A percentile compares a stretch with the other conserved stretches of the same genome.
Evolutionary conservation across 2,888 invertebrate genomes (phyloP).

Genomic region (Volucella inflata): DNA sequence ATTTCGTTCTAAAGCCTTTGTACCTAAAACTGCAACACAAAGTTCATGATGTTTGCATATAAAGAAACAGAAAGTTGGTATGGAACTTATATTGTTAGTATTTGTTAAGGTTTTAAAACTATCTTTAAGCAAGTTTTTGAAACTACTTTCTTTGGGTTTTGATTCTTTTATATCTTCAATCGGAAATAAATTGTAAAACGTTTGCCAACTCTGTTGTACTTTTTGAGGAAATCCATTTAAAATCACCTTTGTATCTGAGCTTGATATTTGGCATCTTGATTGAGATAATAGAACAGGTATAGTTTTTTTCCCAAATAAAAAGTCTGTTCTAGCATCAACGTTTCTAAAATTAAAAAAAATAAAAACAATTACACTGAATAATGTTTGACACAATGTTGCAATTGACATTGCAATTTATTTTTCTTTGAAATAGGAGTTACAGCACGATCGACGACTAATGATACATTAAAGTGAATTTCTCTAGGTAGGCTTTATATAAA

Average conservation of each 20-base stretch:
- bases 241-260: slow-evolving; percentile 77
- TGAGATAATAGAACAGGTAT: not conserved
- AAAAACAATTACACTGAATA: slow-evolving; percentile 18
- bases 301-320: slow-evolving; percentile 5
- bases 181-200: no score
- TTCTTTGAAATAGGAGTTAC: not conserved
- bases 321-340: slow-evolving; percentile 4
- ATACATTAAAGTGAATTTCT: slow-evolving; percentile 20
- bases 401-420: slow-evolving; percentile 16
- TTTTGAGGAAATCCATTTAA: slow-evolving; percentile 32
- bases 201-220: no score
- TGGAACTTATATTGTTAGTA: no score
- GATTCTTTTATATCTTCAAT: no score
- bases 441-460: slow-evolving; percentile 15
- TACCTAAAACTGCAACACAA: no score
- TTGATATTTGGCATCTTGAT: slow-evolving; percentile 77
- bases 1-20: no score
- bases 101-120: no score
- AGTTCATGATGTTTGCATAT: no score
- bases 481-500: slow-evolving; percentile 57
- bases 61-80: no score
- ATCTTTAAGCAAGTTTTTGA: no score
- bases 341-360: not conserved
- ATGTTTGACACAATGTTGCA: not conserved
- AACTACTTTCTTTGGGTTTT: no score